These are phyloP conservation scores for Myxocyprinus asiaticus DNA, from an alignment of 2,113 vertebrate genomes.

Conservation along the genomic window DNA sequence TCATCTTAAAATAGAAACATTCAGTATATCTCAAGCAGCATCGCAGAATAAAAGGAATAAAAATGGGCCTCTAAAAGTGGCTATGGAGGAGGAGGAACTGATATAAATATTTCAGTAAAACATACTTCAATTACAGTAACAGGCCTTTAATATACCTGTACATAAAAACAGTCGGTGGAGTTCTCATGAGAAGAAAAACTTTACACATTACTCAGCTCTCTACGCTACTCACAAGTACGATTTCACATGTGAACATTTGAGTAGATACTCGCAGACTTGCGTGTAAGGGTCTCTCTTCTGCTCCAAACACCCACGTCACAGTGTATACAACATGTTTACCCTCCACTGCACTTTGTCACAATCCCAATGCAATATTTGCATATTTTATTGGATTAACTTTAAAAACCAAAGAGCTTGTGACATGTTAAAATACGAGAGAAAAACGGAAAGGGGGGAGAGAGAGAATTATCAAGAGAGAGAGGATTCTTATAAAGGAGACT, in stretches of 20 bases:
- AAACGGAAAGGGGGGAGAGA: conserved; percentile 7
- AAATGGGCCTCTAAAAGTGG: too few relatives aligned
- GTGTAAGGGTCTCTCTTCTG: conserved; percentile 8
- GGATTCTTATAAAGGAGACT: not conserved
- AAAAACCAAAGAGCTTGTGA: conserved; percentile 51
- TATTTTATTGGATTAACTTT: conserved; percentile 64
- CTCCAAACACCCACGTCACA: conserved; percentile 3
- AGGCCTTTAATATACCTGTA: not conserved
- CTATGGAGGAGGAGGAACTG: too few relatives aligned
- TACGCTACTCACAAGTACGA: not conserved
- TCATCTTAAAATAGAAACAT: too few relatives aligned
- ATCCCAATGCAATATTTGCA: conserved; percentile 58
- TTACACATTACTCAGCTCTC: not conserved
- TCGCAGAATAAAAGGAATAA: too few relatives aligned
- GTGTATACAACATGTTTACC: conserved; percentile 44
- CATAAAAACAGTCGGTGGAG: not conserved
- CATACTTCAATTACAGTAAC: too few relatives aligned
- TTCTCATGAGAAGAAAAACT: not conserved
- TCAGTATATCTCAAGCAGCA: too few relatives aligned
- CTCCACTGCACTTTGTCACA: conserved; percentile 54
- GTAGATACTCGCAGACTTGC: conserved; percentile 1
- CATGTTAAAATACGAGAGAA: conserved; percentile 33
- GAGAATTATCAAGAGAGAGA: not conserved
- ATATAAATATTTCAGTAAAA: too few relatives aligned
- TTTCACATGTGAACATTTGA: conserved; percentile 14